Evolutionary conservation across 2,113 vertebrate genomes (phyloP).

Genomic region (Pipa parva): DNA sequence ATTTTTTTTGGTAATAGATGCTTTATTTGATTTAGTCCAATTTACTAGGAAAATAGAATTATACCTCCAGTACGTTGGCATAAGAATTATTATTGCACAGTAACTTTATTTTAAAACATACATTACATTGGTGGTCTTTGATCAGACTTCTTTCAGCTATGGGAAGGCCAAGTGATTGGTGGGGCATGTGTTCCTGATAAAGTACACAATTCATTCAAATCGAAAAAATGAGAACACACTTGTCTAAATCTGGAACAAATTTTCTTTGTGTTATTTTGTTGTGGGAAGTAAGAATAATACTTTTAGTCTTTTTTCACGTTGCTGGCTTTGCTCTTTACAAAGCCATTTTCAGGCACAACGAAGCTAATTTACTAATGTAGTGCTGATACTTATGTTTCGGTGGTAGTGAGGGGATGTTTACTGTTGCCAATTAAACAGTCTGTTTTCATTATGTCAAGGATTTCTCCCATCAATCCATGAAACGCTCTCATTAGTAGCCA

Average conservation of each 20-base stretch:
- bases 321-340: not conserved
- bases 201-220: not conserved
- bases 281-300: not conserved
- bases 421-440: no score
- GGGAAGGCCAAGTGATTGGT: not conserved
- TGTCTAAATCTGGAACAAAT: not conserved
- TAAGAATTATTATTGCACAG: not conserved
- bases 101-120: not conserved
- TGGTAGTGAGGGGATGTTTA: no score
- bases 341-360: not conserved
- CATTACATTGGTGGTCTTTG: constrained; percentile 2
- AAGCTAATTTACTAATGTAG: no score
- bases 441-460: no score
- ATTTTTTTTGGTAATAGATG: not conserved
- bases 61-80: not conserved
- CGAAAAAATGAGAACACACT: not conserved
- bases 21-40: not conserved
- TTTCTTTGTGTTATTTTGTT: not conserved
- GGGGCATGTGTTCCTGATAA: not conserved
- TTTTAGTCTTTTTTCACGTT: not conserved
- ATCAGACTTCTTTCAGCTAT: not conserved
- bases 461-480: no score
- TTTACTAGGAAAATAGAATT: not conserved
- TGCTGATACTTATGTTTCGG: no score
- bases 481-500: no score